Conservation (phyloP, 2,888 invertebrate species). For the Tenthredo livida region DNA sequence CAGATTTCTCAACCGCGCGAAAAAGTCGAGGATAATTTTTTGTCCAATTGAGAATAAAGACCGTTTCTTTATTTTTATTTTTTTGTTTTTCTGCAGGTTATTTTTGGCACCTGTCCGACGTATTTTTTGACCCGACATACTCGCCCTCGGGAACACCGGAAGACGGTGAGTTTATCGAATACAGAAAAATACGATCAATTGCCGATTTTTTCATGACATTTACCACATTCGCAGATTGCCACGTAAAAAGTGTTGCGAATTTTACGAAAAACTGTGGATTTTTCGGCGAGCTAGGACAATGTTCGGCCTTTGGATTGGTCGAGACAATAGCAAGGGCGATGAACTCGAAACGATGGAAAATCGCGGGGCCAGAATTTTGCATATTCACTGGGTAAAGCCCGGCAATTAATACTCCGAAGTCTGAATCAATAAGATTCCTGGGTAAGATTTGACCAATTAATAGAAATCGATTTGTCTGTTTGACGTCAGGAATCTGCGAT, state of each 20-base stretch:
- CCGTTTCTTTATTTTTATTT: too few species aligned
- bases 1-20: neutral
- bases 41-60: neutral
- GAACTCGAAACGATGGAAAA: slow-evolving; percentile 41
- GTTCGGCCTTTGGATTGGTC: slow-evolving; percentile 37
- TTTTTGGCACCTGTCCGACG: slow-evolving; percentile 47
- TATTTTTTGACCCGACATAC: slow-evolving; percentile 47
- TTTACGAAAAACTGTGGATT: slow-evolving; percentile 38
- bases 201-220: neutral
- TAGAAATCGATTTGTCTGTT: neutral
- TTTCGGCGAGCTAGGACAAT: slow-evolving; percentile 38
- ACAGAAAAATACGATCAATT: neutral
- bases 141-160: slow-evolving; percentile 36
- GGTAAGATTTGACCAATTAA: neutral
- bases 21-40: neutral
- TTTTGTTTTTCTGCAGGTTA: slow-evolving; percentile 19
- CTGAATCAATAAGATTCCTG: neutral
- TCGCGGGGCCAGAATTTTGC: slow-evolving; percentile 31
- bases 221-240: slow-evolving; percentile 6
- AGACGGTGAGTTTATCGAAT: slow-evolving; percentile 22
- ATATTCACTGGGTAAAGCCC: slow-evolving; percentile 49
- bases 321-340: slow-evolving; percentile 48
- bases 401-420: neutral
- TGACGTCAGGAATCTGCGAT: slow-evolving; percentile 37
- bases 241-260: neutral